phyloP scores from a whole-genome alignment of 35 echinoderm and acorn worm genomes.

The Anneissia japonica region DNA sequence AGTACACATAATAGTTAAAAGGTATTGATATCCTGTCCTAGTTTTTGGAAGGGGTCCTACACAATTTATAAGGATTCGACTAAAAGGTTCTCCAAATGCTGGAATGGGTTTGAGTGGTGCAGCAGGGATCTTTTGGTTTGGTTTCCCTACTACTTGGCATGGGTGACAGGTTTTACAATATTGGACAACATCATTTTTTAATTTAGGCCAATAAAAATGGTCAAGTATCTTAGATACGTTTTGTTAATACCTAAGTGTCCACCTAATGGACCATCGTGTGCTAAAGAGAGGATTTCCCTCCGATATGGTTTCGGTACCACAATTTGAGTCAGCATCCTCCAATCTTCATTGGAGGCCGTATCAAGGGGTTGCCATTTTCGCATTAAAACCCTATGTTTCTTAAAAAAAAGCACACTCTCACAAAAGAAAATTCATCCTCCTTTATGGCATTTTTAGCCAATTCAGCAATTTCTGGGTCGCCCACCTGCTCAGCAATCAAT shows the following conservation, averaged over 20 bases:
- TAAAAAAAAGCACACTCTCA: slow-evolving; percentile 34
- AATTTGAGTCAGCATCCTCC: slow-evolving; percentile 17
- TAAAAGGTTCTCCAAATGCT: slow-evolving; percentile 78
- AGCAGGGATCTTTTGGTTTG: slow-evolving; percentile 52
- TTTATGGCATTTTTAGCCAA: background rate
- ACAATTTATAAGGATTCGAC: slow-evolving; percentile 53
- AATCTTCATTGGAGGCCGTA: slow-evolving; percentile 33
- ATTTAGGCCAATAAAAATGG: slow-evolving; percentile 56
- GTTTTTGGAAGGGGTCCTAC: slow-evolving; percentile 63
- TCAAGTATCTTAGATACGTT: slow-evolving; percentile 31
- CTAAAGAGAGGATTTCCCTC: slow-evolving; percentile 21
- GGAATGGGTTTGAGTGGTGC: slow-evolving; percentile 71
- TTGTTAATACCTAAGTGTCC: slow-evolving; percentile 42
- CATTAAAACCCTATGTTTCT: slow-evolving; percentile 34
- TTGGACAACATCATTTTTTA: slow-evolving; percentile 29
- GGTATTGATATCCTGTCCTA: slow-evolving; percentile 46
- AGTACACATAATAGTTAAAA: slow-evolving; percentile 64
- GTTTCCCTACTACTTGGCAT: slow-evolving; percentile 70
- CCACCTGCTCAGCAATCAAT: background rate
- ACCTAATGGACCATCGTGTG: slow-evolving; percentile 48
- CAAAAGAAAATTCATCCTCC: background rate
- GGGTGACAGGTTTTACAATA: slow-evolving; percentile 52
- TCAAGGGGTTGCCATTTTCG: slow-evolving; percentile 53
- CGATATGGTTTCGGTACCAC: slow-evolving; percentile 36
- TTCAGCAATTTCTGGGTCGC: background rate